phyloP scores from a whole-genome alignment of 2,113 vertebrate species.

The Gymnogyps californianus region DNA sequence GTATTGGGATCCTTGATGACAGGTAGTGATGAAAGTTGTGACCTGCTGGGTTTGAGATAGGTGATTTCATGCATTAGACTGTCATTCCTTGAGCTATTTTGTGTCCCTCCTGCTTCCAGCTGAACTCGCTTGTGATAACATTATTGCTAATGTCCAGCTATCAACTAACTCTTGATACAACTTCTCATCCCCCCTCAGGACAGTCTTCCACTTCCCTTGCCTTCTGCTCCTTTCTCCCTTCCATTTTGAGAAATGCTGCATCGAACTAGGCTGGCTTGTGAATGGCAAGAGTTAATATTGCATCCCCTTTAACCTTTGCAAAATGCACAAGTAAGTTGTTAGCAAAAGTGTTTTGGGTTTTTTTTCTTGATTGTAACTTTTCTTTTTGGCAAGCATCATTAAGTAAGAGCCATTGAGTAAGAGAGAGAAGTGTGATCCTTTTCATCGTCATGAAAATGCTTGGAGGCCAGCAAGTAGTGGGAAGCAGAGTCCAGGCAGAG shows the following conservation, averaged over 20 bases:
- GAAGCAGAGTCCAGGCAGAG: neutral
- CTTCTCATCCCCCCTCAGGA: neutral
- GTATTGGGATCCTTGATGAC: neutral
- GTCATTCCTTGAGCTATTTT: neutral
- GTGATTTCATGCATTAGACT: neutral
- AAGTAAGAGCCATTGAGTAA: neutral
- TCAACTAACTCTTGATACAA: neutral
- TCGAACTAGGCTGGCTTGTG: neutral
- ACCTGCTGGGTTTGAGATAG: neutral
- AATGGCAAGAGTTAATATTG: rapidly evolving
- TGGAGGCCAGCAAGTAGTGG: neutral
- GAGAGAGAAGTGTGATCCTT: neutral
- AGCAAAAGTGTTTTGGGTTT: neutral
- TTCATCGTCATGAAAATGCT: neutral
- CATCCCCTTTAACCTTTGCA: neutral
- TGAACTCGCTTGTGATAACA: neutral
- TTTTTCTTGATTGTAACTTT: neutral
- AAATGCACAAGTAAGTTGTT: neutral
- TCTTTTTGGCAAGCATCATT: neutral
- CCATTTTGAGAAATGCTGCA: neutral
- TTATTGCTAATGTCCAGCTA: neutral
- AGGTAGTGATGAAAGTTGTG: neutral
- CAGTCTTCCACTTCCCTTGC: neutral
- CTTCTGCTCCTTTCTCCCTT: neutral
- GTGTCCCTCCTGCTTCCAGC: neutral